These are phyloP conservation scores for Natator depressus DNA, from an alignment of 2,113 vertebrate genomes.

Conservation along the genomic window DNA sequence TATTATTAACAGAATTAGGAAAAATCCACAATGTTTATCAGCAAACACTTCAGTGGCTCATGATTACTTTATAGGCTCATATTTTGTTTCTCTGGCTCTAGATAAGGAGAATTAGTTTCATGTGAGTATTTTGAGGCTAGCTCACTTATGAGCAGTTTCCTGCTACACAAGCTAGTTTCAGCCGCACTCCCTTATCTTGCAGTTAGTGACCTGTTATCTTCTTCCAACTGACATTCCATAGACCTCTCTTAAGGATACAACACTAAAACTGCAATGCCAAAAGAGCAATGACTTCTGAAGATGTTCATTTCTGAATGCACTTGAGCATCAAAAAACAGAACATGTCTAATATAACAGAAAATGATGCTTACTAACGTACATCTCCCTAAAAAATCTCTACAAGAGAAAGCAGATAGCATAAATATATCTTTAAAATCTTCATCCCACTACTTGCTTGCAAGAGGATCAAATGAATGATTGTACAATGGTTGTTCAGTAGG, in stretches of 20 bases:
- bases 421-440: not conserved
- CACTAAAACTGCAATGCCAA: not conserved
- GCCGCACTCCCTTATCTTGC: not conserved
- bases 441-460: not conserved
- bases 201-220: not conserved
- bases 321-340: not conserved
- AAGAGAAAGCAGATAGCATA: not conserved
- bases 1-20: not conserved
- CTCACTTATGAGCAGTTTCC: not conserved
- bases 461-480: not conserved
- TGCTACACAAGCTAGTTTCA: not conserved
- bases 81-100: not conserved
- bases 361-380: not conserved
- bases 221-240: not conserved
- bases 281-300: not conserved
- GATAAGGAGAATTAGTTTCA: not conserved
- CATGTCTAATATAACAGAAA: not conserved
- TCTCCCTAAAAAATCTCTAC: not conserved
- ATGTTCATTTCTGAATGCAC: not conserved
- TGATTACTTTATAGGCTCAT: not conserved
- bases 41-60: slow-evolving; percentile 12
- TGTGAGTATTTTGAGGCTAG: not conserved
- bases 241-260: not conserved
- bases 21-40: slow-evolving; percentile 1
- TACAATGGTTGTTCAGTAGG: not conserved